Conservation (phyloP, 2,888 invertebrate genomes). For the Eristalis pertinax region DNA sequence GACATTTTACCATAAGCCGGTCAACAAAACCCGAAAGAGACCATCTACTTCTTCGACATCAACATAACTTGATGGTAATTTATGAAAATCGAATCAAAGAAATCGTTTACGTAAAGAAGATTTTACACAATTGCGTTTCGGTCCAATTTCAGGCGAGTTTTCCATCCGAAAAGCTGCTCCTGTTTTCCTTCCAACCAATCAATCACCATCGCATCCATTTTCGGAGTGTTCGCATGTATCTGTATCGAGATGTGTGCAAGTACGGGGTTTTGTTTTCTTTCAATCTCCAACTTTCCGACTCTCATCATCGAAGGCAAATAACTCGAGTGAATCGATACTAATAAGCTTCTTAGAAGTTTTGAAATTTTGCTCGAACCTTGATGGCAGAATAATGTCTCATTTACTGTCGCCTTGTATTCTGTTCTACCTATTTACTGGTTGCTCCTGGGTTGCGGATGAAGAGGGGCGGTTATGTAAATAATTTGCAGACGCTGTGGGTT, state of each 20-base stretch:
- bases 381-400: neutral
- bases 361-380: neutral
- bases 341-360: constrained; percentile 10
- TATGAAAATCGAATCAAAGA: neutral
- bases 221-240: neutral
- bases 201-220: neutral
- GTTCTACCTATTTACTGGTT: neutral
- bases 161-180: neutral
- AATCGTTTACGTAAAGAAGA: neutral
- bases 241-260: neutral
- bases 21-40: neutral
- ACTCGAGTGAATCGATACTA: constrained; percentile 12
- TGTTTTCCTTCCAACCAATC: neutral
- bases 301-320: neutral
- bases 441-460: neutral
- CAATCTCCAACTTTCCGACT: neutral
- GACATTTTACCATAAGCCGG: neutral
- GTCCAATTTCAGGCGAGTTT: neutral
- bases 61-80: neutral
- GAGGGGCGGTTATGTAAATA: neutral
- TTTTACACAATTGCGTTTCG: neutral
- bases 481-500: neutral
- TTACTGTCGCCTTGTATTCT: neutral
- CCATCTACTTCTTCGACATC: neutral
- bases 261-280: neutral